Evolutionary conservation across 2,797 vertebrate genomes (phyloP).

Genomic region (Channa striata): DNA sequence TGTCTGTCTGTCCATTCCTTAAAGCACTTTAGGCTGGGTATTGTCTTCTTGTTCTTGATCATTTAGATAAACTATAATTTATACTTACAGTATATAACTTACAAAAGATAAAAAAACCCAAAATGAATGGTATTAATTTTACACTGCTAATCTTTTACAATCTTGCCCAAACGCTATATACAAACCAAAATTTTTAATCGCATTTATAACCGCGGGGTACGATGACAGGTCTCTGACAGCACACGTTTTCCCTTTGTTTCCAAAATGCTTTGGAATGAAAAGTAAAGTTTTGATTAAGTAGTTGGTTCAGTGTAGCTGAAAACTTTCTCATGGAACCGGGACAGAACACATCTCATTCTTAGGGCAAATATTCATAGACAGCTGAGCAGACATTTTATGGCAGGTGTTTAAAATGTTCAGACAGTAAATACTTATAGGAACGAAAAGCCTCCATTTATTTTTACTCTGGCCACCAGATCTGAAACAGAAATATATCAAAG

Average conservation of each 20-base stretch:
- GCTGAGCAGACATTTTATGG: slow-evolving; percentile 5
- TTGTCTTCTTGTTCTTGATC: slow-evolving; percentile 15
- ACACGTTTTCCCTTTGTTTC: slow-evolving; percentile 22
- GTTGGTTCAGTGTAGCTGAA: slow-evolving; percentile 4
- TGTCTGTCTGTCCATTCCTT: not conserved
- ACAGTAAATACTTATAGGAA: slow-evolving; percentile 12
- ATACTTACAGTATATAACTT: slow-evolving; percentile 2
- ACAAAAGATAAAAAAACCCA: not conserved
- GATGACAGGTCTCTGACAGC: slow-evolving; percentile 13
- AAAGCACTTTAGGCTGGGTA: slow-evolving; percentile 4
- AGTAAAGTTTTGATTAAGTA: slow-evolving; percentile 24
- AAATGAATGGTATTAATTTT: too few species aligned
- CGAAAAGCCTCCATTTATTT: slow-evolving; percentile 8
- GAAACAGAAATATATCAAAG: slow-evolving; percentile 1
- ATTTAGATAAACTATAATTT: slow-evolving; percentile 31
- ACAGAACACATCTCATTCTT: not conserved
- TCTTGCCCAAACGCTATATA: slow-evolving; percentile 13
- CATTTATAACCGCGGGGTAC: slow-evolving; percentile 24
- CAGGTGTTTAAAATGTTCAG: slow-evolving; percentile 14
- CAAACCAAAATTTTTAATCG: slow-evolving; percentile 30
- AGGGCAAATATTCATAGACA: not conserved
- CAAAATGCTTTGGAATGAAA: slow-evolving; percentile 13
- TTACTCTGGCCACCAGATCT: slow-evolving; percentile 6
- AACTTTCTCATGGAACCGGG: slow-evolving; percentile 2
- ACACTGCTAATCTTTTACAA: slow-evolving; percentile 1